Percentiles rank a stretch among this genome's conserved stretches.
These are phyloP conservation scores for Autographa gamma DNA, from an alignment of 2,888 invertebrate species.

Conservation along the genomic window DNA sequence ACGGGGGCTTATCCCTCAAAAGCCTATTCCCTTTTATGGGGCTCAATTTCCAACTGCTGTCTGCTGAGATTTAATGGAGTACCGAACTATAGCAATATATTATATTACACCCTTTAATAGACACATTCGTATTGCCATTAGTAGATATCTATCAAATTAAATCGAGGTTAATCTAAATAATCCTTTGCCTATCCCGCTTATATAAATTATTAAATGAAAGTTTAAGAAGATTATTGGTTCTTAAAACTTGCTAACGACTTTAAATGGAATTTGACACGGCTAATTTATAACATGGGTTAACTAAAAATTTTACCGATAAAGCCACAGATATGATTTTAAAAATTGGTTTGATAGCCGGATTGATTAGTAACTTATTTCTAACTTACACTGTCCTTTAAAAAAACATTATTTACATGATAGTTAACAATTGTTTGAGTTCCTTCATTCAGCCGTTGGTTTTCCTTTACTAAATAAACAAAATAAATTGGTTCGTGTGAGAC, in stretches of 20 bases:
- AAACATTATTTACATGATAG: neutral
- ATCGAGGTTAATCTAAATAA: too few species aligned
- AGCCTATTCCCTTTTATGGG: slow-evolving; percentile 2
- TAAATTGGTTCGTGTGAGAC: neutral
- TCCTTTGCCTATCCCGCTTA: too few species aligned
- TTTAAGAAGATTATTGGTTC: too few species aligned
- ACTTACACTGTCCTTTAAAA: too few species aligned
- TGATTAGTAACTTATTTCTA: too few species aligned
- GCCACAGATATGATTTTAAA: too few species aligned
- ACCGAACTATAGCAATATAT: neutral
- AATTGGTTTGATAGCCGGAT: too few species aligned
- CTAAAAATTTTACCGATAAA: too few species aligned
- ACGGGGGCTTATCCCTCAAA: slow-evolving; percentile 4
- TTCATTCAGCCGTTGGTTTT: neutral
- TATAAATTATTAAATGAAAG: too few species aligned
- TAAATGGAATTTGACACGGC: too few species aligned
- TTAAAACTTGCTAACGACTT: too few species aligned
- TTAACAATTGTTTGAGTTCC: neutral
- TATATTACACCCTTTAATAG: neutral
- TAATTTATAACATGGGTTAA: too few species aligned
- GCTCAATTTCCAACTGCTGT: slow-evolving; percentile 1
- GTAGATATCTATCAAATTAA: neutral
- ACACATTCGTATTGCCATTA: neutral
- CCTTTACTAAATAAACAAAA: neutral
- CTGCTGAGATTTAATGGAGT: neutral